Percentiles rank a stretch among this genome's conserved stretches.
Evolutionary conservation across 2,113 vertebrate species (phyloP).

Genomic region (Castor canadensis): DNA sequence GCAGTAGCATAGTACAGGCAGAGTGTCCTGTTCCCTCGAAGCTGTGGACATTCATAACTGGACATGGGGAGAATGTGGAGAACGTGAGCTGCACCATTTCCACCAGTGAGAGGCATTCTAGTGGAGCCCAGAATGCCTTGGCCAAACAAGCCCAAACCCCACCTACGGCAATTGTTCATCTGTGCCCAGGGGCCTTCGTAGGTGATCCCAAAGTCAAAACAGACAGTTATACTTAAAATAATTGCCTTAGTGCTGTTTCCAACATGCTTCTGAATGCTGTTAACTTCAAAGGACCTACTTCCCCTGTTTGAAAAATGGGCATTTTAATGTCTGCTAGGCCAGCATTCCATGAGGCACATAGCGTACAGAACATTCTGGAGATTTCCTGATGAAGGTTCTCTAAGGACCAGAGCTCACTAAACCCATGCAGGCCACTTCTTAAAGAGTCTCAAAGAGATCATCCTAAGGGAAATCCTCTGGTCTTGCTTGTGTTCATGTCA

Average conservation of each 20-base stretch:
- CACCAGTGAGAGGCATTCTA: slow-evolving; percentile 54
- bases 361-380: slow-evolving; percentile 34
- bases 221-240: slow-evolving; percentile 58
- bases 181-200: background rate
- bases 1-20: too few relatives aligned
- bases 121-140: slow-evolving; percentile 51
- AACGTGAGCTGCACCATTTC: background rate
- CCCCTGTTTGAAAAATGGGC: slow-evolving; percentile 45
- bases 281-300: slow-evolving; percentile 55
- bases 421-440: background rate
- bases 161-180: background rate
- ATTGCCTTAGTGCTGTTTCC: slow-evolving; percentile 49
- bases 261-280: slow-evolving; percentile 48
- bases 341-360: background rate
- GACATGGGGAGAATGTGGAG: background rate
- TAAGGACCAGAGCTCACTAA: background rate
- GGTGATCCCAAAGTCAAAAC: slow-evolving; percentile 67
- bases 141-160: background rate
- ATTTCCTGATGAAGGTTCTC: background rate
- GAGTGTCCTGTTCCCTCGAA: background rate
- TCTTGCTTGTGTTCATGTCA: background rate
- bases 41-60: background rate
- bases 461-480: background rate
- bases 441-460: background rate
- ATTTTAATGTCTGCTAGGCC: slow-evolving; percentile 32